Conservation (phyloP, 2,797 vertebrate genomes). For the Chiropotes sagulatus region DNA sequence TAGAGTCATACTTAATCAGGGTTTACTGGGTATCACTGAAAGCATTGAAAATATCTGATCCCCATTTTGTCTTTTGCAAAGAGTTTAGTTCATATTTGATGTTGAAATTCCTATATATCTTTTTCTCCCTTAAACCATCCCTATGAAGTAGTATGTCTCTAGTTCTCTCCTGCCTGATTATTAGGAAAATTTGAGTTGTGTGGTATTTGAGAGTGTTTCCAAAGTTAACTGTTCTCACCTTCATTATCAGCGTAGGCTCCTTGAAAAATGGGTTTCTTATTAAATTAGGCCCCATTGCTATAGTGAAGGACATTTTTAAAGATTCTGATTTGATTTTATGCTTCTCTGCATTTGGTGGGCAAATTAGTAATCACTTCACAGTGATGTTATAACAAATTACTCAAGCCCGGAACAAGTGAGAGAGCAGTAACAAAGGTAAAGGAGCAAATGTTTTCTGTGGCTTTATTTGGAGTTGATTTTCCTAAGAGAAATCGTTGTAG, state of each 20-base stretch:
- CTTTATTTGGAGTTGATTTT: slow-evolving; percentile 55
- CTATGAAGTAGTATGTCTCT: not conserved
- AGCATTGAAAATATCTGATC: not conserved
- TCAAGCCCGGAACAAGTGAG: not conserved
- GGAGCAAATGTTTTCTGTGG: not conserved
- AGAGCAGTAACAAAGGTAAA: slow-evolving; percentile 7
- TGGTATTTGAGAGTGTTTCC: slow-evolving; percentile 15
- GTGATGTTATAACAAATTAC: slow-evolving; percentile 7
- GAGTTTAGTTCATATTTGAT: slow-evolving; percentile 4
- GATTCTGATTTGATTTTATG: slow-evolving; percentile 33
- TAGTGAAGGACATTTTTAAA: slow-evolving; percentile 26
- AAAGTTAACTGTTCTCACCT: slow-evolving; percentile 11
- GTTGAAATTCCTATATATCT: not conserved
- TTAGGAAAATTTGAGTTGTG: not conserved
- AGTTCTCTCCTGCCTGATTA: not conserved
- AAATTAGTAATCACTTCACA: slow-evolving; percentile 23
- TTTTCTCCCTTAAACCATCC: not conserved
- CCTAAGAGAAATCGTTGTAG: not conserved
- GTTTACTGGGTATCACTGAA: not conserved
- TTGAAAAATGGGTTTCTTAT: slow-evolving; percentile 6
- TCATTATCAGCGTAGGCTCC: not conserved
- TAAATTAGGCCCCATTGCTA: slow-evolving; percentile 48
- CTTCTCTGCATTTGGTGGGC: not conserved
- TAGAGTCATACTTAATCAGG: not conserved
- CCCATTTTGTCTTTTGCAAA: not conserved